These are phyloP conservation scores for Ceuthmochares aereus DNA, from an alignment of 2,113 vertebrate genomes.

Conservation along the genomic window DNA sequence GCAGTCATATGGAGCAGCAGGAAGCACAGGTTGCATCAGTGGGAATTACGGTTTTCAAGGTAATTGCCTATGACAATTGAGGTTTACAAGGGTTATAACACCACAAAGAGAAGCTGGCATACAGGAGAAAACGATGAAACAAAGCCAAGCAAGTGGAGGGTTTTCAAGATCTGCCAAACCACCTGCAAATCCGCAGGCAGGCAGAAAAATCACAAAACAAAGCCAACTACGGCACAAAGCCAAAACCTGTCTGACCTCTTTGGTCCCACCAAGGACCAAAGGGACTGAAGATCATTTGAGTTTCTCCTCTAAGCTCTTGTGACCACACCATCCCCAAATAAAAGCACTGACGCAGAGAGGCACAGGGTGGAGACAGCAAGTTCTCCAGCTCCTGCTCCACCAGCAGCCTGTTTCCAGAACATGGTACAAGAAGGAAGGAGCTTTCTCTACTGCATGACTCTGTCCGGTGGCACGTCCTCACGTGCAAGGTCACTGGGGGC, in stretches of 20 bases:
- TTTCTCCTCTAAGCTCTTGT: background rate
- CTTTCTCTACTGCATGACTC: background rate
- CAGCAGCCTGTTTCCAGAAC: background rate
- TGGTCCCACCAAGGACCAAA: background rate
- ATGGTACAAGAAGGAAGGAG: fast-evolving
- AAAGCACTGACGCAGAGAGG: background rate
- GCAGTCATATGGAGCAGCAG: background rate
- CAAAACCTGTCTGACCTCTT: background rate
- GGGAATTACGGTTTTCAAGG: background rate
- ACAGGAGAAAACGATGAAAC: background rate
- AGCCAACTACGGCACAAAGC: background rate
- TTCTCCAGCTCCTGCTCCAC: background rate
- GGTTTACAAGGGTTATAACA: background rate
- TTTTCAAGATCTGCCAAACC: background rate
- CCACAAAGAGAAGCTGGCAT: background rate
- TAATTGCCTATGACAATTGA: background rate
- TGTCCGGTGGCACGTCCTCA: background rate
- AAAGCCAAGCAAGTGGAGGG: background rate
- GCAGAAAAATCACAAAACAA: background rate
- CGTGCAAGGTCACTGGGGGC: background rate
- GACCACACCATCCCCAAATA: background rate
- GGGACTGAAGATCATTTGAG: background rate
- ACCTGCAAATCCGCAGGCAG: background rate
- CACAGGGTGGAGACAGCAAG: background rate
- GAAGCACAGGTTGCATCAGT: background rate